These are phyloP conservation scores for Gymnoscopelus microlampas DNA, from an alignment of 2,797 vertebrate genomes.

Conservation along the genomic window DNA sequence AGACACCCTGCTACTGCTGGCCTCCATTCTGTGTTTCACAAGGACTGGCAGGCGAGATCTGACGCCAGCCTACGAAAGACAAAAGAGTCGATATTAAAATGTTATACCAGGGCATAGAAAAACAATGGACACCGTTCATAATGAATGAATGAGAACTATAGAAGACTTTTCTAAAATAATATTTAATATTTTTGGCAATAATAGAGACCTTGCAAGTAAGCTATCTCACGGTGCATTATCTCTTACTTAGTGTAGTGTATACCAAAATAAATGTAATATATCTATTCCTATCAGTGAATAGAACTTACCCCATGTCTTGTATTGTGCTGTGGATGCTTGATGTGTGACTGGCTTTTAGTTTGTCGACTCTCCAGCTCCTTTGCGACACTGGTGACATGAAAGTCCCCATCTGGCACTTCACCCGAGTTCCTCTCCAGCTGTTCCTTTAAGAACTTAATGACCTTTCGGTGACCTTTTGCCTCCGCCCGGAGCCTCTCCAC, in stretches of 20 bases:
- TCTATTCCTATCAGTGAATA: not conserved
- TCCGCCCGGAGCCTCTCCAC: constrained; percentile 78
- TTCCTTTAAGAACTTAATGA: constrained; percentile 73
- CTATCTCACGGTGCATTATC: too few species aligned
- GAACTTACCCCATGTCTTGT: constrained; percentile 68
- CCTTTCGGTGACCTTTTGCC: constrained; percentile 68
- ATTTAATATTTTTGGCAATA: too few species aligned
- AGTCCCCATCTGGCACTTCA: constrained; percentile 34
- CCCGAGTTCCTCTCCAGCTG: constrained; percentile 63
- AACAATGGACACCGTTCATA: not conserved
- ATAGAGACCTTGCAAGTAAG: too few species aligned
- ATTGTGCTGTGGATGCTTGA: constrained; percentile 46
- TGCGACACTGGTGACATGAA: constrained; percentile 56
- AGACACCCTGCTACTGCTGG: constrained; percentile 37
- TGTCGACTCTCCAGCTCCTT: constrained; percentile 51
- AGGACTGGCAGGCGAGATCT: constrained; percentile 88
- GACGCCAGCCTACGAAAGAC: constrained; percentile 69
- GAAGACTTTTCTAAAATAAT: too few species aligned
- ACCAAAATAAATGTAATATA: not conserved
- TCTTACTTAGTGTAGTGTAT: too few species aligned
- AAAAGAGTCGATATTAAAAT: constrained; percentile 20
- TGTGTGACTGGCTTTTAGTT: constrained; percentile 33
- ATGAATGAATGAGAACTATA: not conserved
- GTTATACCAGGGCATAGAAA: too few species aligned
- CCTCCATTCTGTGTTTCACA: constrained; percentile 67